Evolutionary conservation across 2,888 invertebrate species (phyloP), one percentile per base, ranked within the genome.

Genomic region (Euzetes globulus): DNA sequence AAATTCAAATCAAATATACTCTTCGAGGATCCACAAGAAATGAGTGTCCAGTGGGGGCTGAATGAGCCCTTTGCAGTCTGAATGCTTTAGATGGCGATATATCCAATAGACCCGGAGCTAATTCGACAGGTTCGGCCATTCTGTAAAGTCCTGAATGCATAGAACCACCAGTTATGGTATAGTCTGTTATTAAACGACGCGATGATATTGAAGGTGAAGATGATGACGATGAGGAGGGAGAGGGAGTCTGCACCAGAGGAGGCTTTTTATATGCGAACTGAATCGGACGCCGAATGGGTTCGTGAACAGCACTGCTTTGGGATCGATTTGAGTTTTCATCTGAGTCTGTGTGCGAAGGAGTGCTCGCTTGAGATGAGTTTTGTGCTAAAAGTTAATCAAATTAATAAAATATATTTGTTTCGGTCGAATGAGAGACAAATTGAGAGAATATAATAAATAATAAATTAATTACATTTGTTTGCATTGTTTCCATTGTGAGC

Each of bases 101-200:
- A 78, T 82, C 81, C 19, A 82, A 75, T 58, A 82, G 77, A 41
- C 80, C 81, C 29, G 80, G 81, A 71, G 78, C 78, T 41, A 78
- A 77, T 72, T 78, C 74, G 29, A 77, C 72, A 41, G 77, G 76
- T 45, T 71, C 72, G n/a, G 72, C 71, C 60, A 58, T 60, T 22
- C 65, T 33, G 17, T 63, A 73, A 2, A 73, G 65, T 9, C 73
- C 73, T 13, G 73, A 73, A 37, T 73, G 73, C 47, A 73, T 55
- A 15, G 73, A 73, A 52, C 65, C 65, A 3, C 47, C 58, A 45
- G 58, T 55, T 15, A 68, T 65, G 4, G 50, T 13, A 33, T 72
- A 55, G 1, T 72, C 55, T 33, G 19, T 72, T 9, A 17, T 37
- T 13, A 37, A 33, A 55, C 37, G 50, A 52, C 63, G 65, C 17